Evolutionary conservation across 2,797 vertebrate species (phyloP).

Genomic region (Graptemys geographica): DNA sequence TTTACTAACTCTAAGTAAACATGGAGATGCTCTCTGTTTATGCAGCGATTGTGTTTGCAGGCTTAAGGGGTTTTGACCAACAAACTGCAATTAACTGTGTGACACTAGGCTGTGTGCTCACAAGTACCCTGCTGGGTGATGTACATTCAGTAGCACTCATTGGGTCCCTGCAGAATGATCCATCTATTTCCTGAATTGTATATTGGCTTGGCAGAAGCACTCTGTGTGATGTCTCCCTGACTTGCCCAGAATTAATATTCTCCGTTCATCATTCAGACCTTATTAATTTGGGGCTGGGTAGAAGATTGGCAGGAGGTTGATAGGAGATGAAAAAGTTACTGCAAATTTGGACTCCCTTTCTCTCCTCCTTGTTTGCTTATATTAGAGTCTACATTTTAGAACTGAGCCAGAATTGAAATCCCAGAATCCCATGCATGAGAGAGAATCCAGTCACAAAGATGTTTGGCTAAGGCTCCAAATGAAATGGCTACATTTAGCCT

Average conservation of each 20-base stretch:
- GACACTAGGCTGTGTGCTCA: rapidly evolving
- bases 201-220: not conserved
- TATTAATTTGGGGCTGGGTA: constrained; percentile 42
- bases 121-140: not conserved
- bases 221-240: not conserved
- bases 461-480: constrained; percentile 18
- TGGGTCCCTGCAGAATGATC: rapidly evolving
- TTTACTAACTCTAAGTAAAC: rapidly evolving
- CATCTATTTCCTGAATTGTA: rapidly evolving
- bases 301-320: constrained; percentile 42
- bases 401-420: constrained; percentile 2
- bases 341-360: constrained; percentile 50
- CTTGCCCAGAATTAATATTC: constrained; percentile 43
- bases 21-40: rapidly evolving
- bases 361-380: constrained; percentile 29
- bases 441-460: not conserved
- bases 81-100: rapidly evolving
- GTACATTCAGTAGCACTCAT: rapidly evolving
- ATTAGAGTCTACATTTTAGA: not conserved
- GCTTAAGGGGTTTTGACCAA: not conserved
- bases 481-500: not conserved
- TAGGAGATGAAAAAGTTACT: constrained; percentile 45
- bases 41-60: not conserved
- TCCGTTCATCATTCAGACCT: constrained; percentile 41
- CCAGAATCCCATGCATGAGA: constrained; percentile 20